phyloP scores from a whole-genome alignment of 2,113 vertebrate genomes.

The Panthera tigris region DNA sequence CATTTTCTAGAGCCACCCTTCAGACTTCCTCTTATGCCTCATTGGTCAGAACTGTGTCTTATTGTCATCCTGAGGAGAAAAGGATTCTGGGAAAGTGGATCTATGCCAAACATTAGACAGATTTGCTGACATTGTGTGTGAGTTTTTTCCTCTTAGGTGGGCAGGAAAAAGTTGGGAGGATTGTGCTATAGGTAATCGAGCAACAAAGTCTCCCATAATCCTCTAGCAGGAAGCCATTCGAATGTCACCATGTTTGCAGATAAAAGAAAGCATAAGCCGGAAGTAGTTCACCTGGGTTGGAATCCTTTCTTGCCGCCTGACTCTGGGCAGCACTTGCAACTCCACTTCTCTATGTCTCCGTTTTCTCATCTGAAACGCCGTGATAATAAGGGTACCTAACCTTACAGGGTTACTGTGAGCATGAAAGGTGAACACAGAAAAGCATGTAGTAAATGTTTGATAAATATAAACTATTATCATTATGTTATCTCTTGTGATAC shows the following conservation, averaged over 20 bases:
- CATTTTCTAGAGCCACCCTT: not conserved
- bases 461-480: not conserved
- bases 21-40: not conserved
- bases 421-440: not conserved
- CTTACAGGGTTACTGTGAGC: not conserved
- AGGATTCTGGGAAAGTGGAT: conserved; percentile 1
- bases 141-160: not conserved
- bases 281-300: not conserved
- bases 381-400: not conserved
- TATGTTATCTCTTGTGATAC: not conserved
- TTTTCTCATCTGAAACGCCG: not conserved
- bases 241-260: not conserved
- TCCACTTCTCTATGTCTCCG: not conserved
- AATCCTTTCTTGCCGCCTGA: not conserved
- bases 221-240: not conserved
- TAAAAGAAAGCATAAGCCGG: not conserved
- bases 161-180: not conserved
- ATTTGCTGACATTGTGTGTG: not conserved
- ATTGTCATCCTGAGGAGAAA: not conserved
- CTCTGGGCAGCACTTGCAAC: not conserved
- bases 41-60: not conserved
- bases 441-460: not conserved
- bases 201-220: not conserved
- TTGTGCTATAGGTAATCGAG: not conserved
- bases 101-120: not conserved